Percentiles rank a stretch among this genome's conserved stretches.
These are phyloP conservation scores for Eupeodes corollae DNA, from an alignment of 1,140 invertebrate species.

Conservation along the genomic window DNA sequence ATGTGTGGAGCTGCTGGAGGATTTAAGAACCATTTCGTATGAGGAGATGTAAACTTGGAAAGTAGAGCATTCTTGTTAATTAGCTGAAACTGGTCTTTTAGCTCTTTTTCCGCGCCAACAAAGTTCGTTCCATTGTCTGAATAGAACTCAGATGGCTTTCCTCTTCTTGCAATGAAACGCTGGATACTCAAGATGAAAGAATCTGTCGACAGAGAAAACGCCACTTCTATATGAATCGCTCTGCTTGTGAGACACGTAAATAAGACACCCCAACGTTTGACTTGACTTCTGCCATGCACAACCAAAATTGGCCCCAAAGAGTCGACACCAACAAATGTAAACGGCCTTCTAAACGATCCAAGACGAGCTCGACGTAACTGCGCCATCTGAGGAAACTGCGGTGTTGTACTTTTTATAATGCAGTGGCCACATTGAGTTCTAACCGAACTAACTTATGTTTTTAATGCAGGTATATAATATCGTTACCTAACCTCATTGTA, in stretches of 20 bases:
- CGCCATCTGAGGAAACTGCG: not conserved
- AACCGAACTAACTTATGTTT: not conserved
- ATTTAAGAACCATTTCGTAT: slow-evolving; percentile 14
- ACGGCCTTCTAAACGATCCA: not conserved
- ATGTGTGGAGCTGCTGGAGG: slow-evolving; percentile 14
- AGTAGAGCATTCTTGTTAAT: not conserved
- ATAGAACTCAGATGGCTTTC: not conserved
- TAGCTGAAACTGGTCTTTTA: not conserved
- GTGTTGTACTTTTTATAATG: not conserved
- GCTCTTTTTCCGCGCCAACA: not conserved
- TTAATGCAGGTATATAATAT: not conserved
- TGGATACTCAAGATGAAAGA: not conserved
- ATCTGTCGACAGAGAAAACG: slow-evolving; percentile 1
- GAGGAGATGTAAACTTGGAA: not conserved
- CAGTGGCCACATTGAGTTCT: not conserved
- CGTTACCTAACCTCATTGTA: not conserved
- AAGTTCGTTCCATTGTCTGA: slow-evolving; percentile 4
- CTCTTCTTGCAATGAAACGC: not conserved
- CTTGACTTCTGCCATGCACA: not conserved
- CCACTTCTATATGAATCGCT: slow-evolving; percentile 14
- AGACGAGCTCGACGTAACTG: not conserved
- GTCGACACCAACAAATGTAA: not conserved
- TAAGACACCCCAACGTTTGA: slow-evolving; percentile 17
- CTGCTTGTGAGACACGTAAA: slow-evolving; percentile 15
- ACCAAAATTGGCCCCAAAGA: not conserved